Evolutionary conservation across 2,797 vertebrate genomes (phyloP).

Genomic region (Pyrocephalus nanus): DNA sequence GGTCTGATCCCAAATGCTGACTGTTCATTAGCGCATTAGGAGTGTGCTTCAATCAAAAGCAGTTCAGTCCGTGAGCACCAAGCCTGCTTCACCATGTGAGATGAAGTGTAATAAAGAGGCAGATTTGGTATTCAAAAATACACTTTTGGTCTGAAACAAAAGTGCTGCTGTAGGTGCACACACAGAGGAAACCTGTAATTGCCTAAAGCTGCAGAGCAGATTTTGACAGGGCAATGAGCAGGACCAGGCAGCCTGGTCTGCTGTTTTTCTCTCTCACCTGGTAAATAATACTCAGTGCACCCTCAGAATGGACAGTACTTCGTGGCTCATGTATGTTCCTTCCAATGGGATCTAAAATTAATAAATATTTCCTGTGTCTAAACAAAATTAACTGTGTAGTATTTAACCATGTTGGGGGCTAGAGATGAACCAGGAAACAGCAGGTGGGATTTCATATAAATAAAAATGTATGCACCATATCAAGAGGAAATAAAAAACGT

Average conservation of each 20-base stretch:
- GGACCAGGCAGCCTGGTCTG: background rate
- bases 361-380: background rate
- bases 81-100: background rate
- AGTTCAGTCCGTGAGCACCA: background rate
- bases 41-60: background rate
- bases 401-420: background rate
- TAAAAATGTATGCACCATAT: background rate
- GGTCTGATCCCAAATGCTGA: background rate
- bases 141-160: background rate
- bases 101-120: background rate
- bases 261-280: background rate
- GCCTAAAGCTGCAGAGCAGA: background rate
- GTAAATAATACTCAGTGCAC: background rate
- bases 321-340: rapidly evolving
- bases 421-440: background rate
- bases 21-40: background rate
- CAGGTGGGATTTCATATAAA: background rate
- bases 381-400: background rate
- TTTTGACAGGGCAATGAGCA: background rate
- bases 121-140: background rate
- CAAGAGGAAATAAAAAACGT: background rate
- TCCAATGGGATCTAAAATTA: background rate
- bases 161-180: background rate
- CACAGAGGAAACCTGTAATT: background rate
- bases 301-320: background rate